phyloP scores from a whole-genome alignment of 2,888 invertebrate genomes.

The Harmothoe impar region DNA sequence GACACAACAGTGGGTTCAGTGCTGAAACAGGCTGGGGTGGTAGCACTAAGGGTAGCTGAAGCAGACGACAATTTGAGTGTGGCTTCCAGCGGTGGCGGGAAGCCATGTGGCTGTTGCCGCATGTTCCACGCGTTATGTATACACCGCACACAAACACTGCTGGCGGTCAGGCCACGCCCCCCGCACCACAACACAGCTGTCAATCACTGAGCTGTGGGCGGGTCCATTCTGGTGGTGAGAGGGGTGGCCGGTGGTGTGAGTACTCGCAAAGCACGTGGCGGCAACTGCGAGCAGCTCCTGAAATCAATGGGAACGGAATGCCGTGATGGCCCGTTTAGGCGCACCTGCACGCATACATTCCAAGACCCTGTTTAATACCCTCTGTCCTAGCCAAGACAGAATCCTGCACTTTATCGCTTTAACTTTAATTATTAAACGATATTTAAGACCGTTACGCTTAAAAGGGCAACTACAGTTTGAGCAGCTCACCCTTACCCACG shows the following conservation, averaged over 20 bases:
- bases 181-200: neutral
- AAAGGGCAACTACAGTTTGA: too few relatives aligned
- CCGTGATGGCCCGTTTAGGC: too few relatives aligned
- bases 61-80: neutral
- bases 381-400: too few relatives aligned
- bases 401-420: too few relatives aligned
- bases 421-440: too few relatives aligned
- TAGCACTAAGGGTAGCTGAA: neutral
- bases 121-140: slow-evolving; percentile 2
- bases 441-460: too few relatives aligned
- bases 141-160: neutral
- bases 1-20: too few relatives aligned
- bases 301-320: neutral
- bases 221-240: neutral
- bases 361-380: too few relatives aligned
- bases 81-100: neutral
- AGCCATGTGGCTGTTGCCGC: slow-evolving; percentile 23
- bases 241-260: slow-evolving; percentile 13
- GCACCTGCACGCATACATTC: too few relatives aligned
- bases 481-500: too few relatives aligned
- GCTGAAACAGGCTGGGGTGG: neutral
- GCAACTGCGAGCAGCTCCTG: neutral
- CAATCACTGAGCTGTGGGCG: neutral
- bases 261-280: slow-evolving; percentile 24
- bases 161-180: neutral